A percentile compares a stretch with the other conserved stretches of the same genome.
Evolutionary conservation across 2,888 invertebrate species (phyloP).

Genomic region (Yponomeuta malinellus): DNA sequence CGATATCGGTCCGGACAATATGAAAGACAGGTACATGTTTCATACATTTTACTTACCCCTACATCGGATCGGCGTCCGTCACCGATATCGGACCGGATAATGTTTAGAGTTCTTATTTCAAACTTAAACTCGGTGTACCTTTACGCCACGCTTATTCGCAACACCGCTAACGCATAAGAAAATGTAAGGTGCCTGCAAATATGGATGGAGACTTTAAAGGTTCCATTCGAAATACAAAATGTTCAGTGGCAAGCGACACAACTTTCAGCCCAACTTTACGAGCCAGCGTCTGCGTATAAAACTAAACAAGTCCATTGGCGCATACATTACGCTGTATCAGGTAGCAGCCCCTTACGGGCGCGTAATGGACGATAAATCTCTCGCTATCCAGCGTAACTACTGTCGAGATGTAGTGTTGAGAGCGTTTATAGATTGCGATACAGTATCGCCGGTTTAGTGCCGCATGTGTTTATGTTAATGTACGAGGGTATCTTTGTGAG

Average conservation of each 20-base stretch:
- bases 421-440: constrained; percentile 10
- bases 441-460: background rate
- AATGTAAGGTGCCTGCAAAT: background rate
- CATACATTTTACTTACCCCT: no score
- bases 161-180: no score
- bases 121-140: no score
- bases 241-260: background rate
- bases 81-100: no score
- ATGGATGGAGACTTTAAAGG: background rate
- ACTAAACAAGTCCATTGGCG: constrained; percentile 1
- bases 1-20: no score
- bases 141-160: no score
- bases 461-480: background rate
- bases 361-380: constrained; percentile 12
- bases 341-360: constrained; percentile 1
- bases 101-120: no score
- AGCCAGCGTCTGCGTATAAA: background rate
- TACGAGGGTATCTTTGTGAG: background rate
- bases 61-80: no score
- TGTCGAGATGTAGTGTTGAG: constrained; percentile 6
- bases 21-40: no score
- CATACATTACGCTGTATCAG: constrained; percentile 3
- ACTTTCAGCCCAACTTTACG: background rate
- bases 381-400: background rate
- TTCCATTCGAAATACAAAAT: background rate